A percentile compares a stretch with the other conserved stretches of the same genome.
phyloP scores from a whole-genome alignment of 2,888 invertebrate species.

The Liodrosophila aerea region DNA sequence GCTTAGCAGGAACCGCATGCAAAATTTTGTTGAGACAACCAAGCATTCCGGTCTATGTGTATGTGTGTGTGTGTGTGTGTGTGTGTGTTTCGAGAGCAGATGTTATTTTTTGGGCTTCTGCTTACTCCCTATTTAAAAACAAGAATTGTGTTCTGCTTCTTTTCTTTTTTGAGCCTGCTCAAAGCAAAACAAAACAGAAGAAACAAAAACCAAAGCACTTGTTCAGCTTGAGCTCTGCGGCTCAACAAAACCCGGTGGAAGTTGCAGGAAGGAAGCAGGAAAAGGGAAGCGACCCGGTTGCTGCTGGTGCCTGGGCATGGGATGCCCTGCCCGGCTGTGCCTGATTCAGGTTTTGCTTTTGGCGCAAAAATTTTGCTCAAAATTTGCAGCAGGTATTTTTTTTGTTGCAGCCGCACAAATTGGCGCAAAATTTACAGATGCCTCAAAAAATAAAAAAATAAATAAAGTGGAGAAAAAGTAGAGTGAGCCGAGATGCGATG shows the following conservation, averaged over 20 bases:
- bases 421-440: slow-evolving; percentile 73
- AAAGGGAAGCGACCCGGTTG: no score
- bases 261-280: slow-evolving; percentile 27
- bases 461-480: not conserved
- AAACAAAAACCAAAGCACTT: slow-evolving; percentile 66
- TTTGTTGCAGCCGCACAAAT: slow-evolving; percentile 59
- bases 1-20: not conserved
- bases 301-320: slow-evolving; percentile 1
- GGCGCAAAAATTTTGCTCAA: slow-evolving; percentile 70
- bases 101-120: slow-evolving; percentile 57
- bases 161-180: slow-evolving; percentile 31
- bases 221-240: slow-evolving; percentile 54
- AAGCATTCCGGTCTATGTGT: slow-evolving; percentile 54
- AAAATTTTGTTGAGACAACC: slow-evolving; percentile 17
- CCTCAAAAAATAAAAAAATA: slow-evolving; percentile 28
- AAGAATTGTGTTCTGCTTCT: slow-evolving; percentile 22
- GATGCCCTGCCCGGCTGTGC: slow-evolving; percentile 41
- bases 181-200: slow-evolving; percentile 37
- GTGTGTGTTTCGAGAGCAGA: slow-evolving; percentile 72
- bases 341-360: slow-evolving; percentile 71
- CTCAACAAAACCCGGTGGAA: slow-evolving; percentile 51
- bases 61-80: no score
- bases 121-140: slow-evolving; percentile 19
- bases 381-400: slow-evolving; percentile 65
- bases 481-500: not conserved